phyloP scores from a whole-genome alignment of 2,797 vertebrate species.

The Chrysolophus pictus region DNA sequence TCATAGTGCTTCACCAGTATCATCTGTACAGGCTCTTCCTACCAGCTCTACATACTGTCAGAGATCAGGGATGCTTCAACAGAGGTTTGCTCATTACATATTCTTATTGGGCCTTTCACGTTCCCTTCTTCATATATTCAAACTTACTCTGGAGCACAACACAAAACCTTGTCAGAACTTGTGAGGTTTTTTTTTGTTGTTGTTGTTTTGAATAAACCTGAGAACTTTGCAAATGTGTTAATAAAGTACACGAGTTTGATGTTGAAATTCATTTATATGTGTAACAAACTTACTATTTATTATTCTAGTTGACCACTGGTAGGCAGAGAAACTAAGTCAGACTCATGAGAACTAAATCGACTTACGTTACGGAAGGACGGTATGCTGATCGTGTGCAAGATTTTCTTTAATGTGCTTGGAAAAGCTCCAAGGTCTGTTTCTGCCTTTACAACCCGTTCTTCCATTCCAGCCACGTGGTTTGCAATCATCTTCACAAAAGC shows the following conservation, averaged over 20 bases:
- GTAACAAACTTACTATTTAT: not conserved
- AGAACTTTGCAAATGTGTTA: not conserved
- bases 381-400: conserved; percentile 89
- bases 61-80: not conserved
- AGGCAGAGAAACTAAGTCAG: not conserved
- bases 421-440: conserved; percentile 89
- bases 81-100: not conserved
- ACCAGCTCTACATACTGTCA: not conserved
- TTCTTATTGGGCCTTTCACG: not conserved
- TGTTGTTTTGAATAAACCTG: not conserved
- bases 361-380: conserved; percentile 88
- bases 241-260: not conserved
- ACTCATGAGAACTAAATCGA: not conserved
- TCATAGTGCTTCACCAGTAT: not conserved
- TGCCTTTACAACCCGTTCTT: conserved; percentile 90
- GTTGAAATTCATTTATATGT: not conserved
- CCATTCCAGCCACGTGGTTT: conserved; percentile 86
- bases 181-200: not conserved
- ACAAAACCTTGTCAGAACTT: not conserved
- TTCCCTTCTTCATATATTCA: not conserved
- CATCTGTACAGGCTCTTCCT: not conserved
- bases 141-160: not conserved
- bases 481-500: conserved; percentile 93
- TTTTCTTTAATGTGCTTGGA: conserved; percentile 89
- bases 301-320: not conserved